Evolutionary conservation across 2,888 invertebrate species (phyloP).

Genomic region (Rhopalosiphum nymphaeae): DNA sequence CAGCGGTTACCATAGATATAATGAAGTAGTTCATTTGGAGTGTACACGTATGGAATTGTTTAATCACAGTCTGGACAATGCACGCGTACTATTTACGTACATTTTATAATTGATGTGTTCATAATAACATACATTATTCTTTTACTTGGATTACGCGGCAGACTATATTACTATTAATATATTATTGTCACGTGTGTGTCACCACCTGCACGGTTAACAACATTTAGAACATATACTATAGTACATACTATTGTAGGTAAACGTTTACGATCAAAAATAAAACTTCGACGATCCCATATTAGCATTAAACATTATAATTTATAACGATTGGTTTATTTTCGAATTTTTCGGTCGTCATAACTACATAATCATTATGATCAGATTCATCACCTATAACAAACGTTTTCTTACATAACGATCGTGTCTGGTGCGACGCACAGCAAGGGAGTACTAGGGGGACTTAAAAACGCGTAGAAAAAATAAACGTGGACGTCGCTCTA

Average conservation of each 20-base stretch:
- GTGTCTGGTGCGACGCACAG: neutral
- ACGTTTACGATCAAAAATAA: neutral
- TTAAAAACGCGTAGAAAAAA: neutral
- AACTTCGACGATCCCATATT: too few relatives aligned
- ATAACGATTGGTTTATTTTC: neutral
- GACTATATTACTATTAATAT: neutral
- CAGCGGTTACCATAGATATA: too few relatives aligned
- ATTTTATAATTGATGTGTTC: too few relatives aligned
- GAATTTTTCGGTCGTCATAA: neutral
- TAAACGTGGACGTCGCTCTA: neutral
- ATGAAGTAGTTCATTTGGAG: too few relatives aligned
- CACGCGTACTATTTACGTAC: too few relatives aligned
- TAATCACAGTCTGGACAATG: neutral
- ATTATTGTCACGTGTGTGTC: neutral
- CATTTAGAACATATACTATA: neutral
- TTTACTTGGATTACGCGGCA: neutral
- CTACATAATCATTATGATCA: too few relatives aligned
- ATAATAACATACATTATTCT: neutral
- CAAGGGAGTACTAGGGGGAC: neutral
- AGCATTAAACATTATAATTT: neutral
- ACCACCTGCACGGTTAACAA: too few relatives aligned
- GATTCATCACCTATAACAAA: neutral
- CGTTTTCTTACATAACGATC: neutral
- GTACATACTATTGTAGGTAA: neutral
- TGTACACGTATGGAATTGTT: too few relatives aligned